phyloP scores from a whole-genome alignment of 1,140 invertebrate species.

The Lepidotrigona ventralis region DNA sequence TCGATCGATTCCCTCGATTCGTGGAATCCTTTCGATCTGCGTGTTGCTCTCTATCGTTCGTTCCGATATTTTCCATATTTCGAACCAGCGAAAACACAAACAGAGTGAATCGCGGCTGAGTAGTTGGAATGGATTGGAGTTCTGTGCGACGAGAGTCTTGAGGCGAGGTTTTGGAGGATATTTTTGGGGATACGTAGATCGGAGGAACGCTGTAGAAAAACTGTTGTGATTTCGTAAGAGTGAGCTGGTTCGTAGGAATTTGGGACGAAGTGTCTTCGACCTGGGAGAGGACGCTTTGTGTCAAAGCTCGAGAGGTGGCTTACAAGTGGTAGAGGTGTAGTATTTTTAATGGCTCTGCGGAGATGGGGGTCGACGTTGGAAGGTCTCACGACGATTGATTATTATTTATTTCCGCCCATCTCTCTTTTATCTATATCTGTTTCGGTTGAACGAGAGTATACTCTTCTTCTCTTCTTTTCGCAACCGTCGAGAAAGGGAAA shows the following conservation, averaged over 20 bases:
- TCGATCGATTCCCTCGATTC: neutral
- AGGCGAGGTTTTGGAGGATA: slow-evolving; percentile 20
- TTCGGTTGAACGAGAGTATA: too few species aligned
- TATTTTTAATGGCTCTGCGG: slow-evolving; percentile 37
- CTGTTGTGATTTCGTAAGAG: slow-evolving; percentile 53
- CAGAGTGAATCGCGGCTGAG: neutral
- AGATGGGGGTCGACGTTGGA: neutral
- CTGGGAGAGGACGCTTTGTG: slow-evolving; percentile 59
- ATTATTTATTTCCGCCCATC: neutral
- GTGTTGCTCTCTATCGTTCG: too few species aligned
- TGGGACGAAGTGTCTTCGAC: slow-evolving; percentile 62
- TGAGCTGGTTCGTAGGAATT: slow-evolving; percentile 48
- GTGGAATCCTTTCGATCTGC: too few species aligned
- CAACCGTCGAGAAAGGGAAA: neutral
- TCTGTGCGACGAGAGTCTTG: neutral
- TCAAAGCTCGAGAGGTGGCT: slow-evolving; percentile 59
- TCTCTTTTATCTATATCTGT: neutral
- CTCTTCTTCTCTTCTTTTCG: neutral
- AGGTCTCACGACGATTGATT: neutral
- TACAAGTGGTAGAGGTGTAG: slow-evolving; percentile 32
- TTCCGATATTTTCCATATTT: too few species aligned
- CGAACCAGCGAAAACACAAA: neutral
- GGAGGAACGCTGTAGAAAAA: slow-evolving; percentile 40
- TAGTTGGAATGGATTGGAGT: neutral
- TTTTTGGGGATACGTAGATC: slow-evolving; percentile 19